Evolutionary conservation across 2,888 invertebrate genomes (phyloP).

Genomic region (Leptinotarsa rubiginosa): DNA sequence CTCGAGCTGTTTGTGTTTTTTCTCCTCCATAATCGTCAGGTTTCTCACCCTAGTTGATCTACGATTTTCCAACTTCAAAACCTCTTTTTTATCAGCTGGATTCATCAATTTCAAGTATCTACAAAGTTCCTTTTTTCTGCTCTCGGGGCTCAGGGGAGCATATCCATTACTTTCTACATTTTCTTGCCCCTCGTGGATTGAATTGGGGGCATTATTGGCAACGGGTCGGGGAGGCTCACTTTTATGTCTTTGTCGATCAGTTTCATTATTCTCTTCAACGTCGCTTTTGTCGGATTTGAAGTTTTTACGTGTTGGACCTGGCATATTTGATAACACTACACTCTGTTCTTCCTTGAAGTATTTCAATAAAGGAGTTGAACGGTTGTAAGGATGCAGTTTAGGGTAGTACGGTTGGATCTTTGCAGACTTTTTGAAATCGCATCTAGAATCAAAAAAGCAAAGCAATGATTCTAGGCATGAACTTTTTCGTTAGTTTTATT

Average conservation of each 20-base stretch:
- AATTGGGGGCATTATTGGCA: too few species aligned
- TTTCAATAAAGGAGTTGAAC: conserved; percentile 37
- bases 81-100: conserved; percentile 57
- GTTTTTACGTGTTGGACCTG: not conserved
- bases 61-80: conserved; percentile 57
- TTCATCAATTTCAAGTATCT: conserved; percentile 64
- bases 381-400: conserved; percentile 34
- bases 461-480: too few species aligned
- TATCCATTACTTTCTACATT: conserved; percentile 32
- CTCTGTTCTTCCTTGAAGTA: conserved; percentile 38
- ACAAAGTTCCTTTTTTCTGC: conserved; percentile 62
- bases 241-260: not conserved
- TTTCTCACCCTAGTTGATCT: conserved; percentile 62
- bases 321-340: conserved; percentile 16
- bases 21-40: conserved; percentile 54
- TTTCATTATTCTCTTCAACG: not conserved
- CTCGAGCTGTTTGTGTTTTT: conserved; percentile 36
- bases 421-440: conserved; percentile 46
- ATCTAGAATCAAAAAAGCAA: conserved; percentile 11
- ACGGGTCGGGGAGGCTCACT: too few species aligned
- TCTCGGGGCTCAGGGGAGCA: conserved; percentile 59
- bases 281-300: not conserved
- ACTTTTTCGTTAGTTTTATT: too few species aligned
- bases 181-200: not conserved
- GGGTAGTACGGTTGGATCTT: conserved; percentile 30